phyloP scores from a whole-genome alignment of 2,797 vertebrate genomes.

The Lutjanus campechanus region DNA sequence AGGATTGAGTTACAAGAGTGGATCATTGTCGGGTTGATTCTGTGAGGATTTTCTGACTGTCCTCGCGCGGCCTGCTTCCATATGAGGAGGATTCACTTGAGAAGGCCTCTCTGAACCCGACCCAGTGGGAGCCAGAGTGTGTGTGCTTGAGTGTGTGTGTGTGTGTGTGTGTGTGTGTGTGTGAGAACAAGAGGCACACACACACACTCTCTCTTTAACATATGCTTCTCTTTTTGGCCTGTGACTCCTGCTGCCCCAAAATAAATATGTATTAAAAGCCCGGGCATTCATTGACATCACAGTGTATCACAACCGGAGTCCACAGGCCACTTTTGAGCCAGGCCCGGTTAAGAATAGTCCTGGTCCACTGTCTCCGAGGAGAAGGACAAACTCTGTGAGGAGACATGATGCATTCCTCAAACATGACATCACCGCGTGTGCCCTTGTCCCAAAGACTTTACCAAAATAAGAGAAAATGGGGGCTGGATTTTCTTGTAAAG shows the following conservation, averaged over 20 bases:
- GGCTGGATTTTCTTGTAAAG: constrained; percentile 42
- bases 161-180: constrained; percentile 22
- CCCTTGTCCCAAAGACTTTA: constrained; percentile 73
- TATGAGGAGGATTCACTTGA: constrained; percentile 28
- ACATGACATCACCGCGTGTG: constrained; percentile 57
- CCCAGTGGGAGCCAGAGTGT: constrained; percentile 28
- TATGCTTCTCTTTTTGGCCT: constrained; percentile 57
- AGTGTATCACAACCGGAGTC: constrained; percentile 53
- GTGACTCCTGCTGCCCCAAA: constrained; percentile 58
- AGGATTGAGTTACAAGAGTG: constrained; percentile 29
- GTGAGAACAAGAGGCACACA: constrained; percentile 13
- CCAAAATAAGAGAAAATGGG: constrained; percentile 59
- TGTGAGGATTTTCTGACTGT: constrained; percentile 42
- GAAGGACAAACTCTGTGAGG: constrained; percentile 52
- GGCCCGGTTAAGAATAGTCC: constrained; percentile 70
- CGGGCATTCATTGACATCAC: constrained; percentile 64
- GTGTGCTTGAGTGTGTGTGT: constrained; percentile 1
- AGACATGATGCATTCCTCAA: constrained; percentile 72
- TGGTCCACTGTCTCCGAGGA: constrained; percentile 67
- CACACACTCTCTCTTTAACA: constrained; percentile 25
- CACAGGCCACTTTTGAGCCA: constrained; percentile 58
- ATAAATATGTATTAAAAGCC: constrained; percentile 73
- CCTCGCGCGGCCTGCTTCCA: constrained; percentile 33
- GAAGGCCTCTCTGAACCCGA: constrained; percentile 26
- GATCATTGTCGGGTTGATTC: constrained; percentile 30